phyloP scores from a whole-genome alignment of 2,888 invertebrate species.

The Yponomeuta malinellus region DNA sequence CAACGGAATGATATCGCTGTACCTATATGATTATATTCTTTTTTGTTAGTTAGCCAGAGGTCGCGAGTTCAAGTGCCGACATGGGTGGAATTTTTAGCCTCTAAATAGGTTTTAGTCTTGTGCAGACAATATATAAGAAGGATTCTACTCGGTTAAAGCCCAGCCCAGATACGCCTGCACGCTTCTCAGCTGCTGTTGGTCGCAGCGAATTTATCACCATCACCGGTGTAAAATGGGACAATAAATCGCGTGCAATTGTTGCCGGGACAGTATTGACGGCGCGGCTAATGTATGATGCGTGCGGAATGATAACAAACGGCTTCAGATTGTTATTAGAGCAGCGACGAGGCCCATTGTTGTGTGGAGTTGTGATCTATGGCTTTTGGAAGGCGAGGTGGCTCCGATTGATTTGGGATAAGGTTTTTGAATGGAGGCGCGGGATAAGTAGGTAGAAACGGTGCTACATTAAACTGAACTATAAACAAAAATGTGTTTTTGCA shows the following conservation, averaged over 20 bases:
- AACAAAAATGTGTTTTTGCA: too few species aligned
- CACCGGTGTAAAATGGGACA: constrained; percentile 32
- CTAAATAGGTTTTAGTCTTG: too few species aligned
- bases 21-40: too few species aligned
- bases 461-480: neutral
- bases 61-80: too few species aligned
- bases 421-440: neutral
- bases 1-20: too few species aligned
- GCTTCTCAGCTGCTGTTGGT: constrained; percentile 46
- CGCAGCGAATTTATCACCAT: constrained; percentile 55
- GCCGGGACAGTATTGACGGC: neutral
- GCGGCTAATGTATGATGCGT: constrained; percentile 3
- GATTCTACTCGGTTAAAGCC: neutral
- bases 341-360: neutral
- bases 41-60: too few species aligned
- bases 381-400: neutral
- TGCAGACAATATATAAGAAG: neutral
- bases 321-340: neutral
- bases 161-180: neutral
- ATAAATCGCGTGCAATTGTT: constrained; percentile 12
- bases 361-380: neutral
- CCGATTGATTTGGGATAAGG: neutral
- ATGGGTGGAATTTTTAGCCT: too few species aligned
- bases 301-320: neutral
- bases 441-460: neutral